phyloP scores from a whole-genome alignment of 2,113 vertebrate species.

The Abramis brama region DNA sequence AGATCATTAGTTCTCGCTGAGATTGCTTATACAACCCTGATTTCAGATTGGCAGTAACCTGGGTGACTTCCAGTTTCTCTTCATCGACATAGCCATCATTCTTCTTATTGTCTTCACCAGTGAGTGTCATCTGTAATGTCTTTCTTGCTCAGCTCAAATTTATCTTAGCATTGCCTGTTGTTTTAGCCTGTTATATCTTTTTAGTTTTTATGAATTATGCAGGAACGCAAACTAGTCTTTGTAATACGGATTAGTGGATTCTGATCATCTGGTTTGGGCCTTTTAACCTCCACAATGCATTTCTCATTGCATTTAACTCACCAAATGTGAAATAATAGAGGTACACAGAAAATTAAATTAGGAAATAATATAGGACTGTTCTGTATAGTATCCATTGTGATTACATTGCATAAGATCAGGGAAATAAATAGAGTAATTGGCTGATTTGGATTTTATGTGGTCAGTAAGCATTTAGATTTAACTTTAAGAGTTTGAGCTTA shows the following conservation, averaged over 20 bases:
- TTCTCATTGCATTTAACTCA: too few relatives aligned
- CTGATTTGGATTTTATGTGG: not conserved
- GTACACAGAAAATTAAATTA: too few relatives aligned
- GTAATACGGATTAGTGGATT: too few relatives aligned
- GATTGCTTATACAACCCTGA: not conserved
- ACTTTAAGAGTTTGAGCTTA: too few relatives aligned
- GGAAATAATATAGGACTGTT: too few relatives aligned
- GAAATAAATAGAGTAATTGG: not conserved
- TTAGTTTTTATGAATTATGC: not conserved
- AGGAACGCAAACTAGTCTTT: not conserved
- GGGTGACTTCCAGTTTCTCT: constrained; percentile 98
- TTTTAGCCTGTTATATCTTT: too few relatives aligned
- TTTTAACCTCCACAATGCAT: too few relatives aligned
- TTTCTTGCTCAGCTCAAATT: not conserved
- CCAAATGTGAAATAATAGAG: too few relatives aligned
- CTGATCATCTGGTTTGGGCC: too few relatives aligned
- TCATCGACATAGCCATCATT: constrained; percentile 97
- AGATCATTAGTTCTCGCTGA: not conserved
- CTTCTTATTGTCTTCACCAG: constrained; percentile 95
- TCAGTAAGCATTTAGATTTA: not conserved
- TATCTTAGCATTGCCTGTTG: not conserved
- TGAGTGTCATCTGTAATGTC: constrained; percentile 75
- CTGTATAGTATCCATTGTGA: too few relatives aligned
- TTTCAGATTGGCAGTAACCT: constrained; percentile 92
- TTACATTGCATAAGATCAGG: too few relatives aligned